Conservation (phyloP, 2,888 invertebrate genomes). For the Scaptomyza caliginosa region DNA sequence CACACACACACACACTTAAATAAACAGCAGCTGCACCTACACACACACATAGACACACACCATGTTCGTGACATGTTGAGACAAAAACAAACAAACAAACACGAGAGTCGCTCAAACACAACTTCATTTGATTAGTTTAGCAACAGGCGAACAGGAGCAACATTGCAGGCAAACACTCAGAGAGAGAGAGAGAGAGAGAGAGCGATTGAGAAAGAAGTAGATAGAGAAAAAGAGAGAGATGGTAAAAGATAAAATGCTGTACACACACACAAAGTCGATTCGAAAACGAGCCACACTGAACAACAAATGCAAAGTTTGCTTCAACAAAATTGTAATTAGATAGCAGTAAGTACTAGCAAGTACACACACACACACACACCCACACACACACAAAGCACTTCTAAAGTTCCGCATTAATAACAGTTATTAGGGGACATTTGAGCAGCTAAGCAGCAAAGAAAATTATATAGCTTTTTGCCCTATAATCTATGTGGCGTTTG, state of each 20-base stretch:
- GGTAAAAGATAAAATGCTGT: background rate
- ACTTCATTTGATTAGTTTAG: slow-evolving; percentile 58
- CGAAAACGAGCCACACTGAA: slow-evolving; percentile 20
- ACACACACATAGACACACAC: slow-evolving; percentile 7
- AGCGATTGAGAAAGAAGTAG: background rate
- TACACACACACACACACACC: background rate
- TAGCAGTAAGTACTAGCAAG: slow-evolving; percentile 6
- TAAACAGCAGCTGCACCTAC: slow-evolving; percentile 41
- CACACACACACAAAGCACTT: background rate
- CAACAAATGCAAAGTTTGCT: slow-evolving; percentile 42
- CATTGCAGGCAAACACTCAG: background rate
- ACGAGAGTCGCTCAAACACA: slow-evolving; percentile 42
- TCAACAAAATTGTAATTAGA: slow-evolving; percentile 26
- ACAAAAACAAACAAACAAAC: slow-evolving; percentile 63
- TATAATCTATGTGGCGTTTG: slow-evolving; percentile 41
- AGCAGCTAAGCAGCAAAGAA: slow-evolving; percentile 37
- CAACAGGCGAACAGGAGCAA: slow-evolving; percentile 21
- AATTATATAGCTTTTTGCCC: slow-evolving; percentile 24
- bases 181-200: background rate
- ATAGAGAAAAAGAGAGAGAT: background rate
- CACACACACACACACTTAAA: slow-evolving; percentile 2
- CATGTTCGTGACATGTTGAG: slow-evolving; percentile 63
- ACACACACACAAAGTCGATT: slow-evolving; percentile 10
- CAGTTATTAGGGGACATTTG: slow-evolving; percentile 44
- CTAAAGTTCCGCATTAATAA: slow-evolving; percentile 29